Evolutionary conservation across 2,797 vertebrate species (phyloP).

Genomic region (Neomorphus geoffroyi): DNA sequence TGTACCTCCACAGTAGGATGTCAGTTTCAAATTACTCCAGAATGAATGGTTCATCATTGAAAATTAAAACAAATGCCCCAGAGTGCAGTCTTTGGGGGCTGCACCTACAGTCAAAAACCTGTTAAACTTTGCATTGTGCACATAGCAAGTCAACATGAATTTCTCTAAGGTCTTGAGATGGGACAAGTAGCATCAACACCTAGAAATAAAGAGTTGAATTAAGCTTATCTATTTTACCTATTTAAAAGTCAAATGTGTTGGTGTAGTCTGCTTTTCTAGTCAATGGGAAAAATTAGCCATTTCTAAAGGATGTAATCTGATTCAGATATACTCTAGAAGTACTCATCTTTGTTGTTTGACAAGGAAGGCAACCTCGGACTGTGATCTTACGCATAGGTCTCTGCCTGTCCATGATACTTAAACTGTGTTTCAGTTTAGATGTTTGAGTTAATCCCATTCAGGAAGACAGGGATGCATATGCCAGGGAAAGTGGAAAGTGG

Average conservation of each 20-base stretch:
- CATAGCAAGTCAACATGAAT: neutral
- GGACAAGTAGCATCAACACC: neutral
- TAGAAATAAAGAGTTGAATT: neutral
- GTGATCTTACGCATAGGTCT: accelerated
- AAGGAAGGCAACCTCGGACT: neutral
- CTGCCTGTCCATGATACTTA: neutral
- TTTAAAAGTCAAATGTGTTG: neutral
- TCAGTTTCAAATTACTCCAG: neutral
- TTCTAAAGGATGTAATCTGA: neutral
- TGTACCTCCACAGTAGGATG: neutral
- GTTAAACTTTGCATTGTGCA: neutral
- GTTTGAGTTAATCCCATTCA: neutral
- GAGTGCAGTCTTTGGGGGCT: neutral
- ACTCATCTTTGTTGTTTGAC: neutral
- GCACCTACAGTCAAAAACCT: neutral
- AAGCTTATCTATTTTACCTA: neutral
- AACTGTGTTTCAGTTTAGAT: neutral
- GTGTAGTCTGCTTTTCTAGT: neutral
- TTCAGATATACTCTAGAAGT: neutral
- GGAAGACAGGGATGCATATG: neutral
- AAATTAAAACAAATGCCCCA: neutral
- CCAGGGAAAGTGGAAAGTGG: neutral
- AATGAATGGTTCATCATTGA: neutral
- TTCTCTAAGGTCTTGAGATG: neutral
- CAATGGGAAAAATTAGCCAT: neutral